These are phyloP conservation scores for Sardinella longiceps DNA, from an alignment of 2,797 vertebrate genomes.

Conservation along the genomic window DNA sequence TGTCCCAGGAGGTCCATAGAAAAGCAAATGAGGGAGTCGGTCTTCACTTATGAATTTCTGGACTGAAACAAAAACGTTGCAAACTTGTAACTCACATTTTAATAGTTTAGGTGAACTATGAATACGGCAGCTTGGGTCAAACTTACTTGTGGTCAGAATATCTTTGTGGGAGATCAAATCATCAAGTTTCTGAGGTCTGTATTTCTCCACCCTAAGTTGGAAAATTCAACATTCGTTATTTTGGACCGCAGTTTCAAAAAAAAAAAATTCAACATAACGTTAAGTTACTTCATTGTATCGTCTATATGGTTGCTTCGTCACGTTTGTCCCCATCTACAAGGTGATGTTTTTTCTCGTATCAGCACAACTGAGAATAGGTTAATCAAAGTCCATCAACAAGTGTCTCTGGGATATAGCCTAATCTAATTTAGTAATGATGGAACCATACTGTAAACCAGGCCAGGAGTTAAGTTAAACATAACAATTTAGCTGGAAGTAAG, in stretches of 20 bases:
- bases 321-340: background rate
- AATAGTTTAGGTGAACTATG: background rate
- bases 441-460: no score
- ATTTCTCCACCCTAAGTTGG: slow-evolving; percentile 93
- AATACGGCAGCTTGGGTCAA: background rate
- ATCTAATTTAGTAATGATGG: no score
- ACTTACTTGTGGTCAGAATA: slow-evolving; percentile 92
- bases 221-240: background rate
- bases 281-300: background rate
- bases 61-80: slow-evolving; percentile 70
- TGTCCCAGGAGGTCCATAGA: slow-evolving; percentile 96
- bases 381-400: background rate
- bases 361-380: background rate
- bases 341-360: background rate
- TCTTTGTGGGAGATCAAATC: slow-evolving; percentile 94
- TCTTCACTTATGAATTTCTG: slow-evolving; percentile 94
- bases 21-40: slow-evolving; percentile 88
- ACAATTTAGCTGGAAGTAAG: no score
- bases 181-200: slow-evolving; percentile 88
- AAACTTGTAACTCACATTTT: background rate
- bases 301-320: no score
- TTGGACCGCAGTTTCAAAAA: background rate
- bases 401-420: no score
- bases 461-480: no score
- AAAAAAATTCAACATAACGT: no score